Base-by-base conservation (phyloP, 2,888 invertebrate species). In the Drosophila anomalata region DNA sequence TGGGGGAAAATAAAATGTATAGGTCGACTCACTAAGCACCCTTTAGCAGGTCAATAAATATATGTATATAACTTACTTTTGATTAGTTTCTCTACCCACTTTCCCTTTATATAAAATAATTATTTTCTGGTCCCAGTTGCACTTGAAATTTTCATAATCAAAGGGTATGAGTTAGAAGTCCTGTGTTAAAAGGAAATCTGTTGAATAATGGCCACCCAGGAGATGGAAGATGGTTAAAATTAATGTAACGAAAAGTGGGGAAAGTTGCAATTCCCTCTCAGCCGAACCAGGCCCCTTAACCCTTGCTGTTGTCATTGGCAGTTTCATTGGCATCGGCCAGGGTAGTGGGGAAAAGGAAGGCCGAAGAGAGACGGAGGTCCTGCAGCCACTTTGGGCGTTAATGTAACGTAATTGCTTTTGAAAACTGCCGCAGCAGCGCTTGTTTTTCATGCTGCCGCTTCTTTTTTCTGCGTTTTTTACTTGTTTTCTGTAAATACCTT, bases 371-470 rank as follows among this genome's bases (percentile, higher is more conserved):
- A 36, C 20, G 22, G 48, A 29, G 60, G 33, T 42, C 26, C 39
- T 48, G 62, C 77, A 78, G 86, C 71, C 86, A 85, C 85, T 87
- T 75, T 79, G 71, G 52, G 70, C 83, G 66, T 85, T 87, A 82
- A 82, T 85, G 86, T 70, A 73, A 79, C 55, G 82, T 87, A 86
- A 83, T 83, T 83, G 82, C 80, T 83, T 83, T 84, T 87, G 70
- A 76, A 65, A 75, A 73, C 57, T 61, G 65, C 67, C 60, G 57
- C 60, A 58, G 73, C 54, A 39, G 36, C 26, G 39, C 62, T 47
- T 65, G 63, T 54, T 65, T 62, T 65, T 65, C 42, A 42, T 24
- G 62, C 33, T 65, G 70, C 39, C 39, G 47, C 47, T 41, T 62
- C 39, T 56, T 59, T 26, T 55, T 53, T 47, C 54, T 29, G 33